Evolutionary conservation across 2,113 vertebrate genomes (phyloP), one percentile per base, ranked within the genome.

Genomic region (Pterophyllum scalare): DNA sequence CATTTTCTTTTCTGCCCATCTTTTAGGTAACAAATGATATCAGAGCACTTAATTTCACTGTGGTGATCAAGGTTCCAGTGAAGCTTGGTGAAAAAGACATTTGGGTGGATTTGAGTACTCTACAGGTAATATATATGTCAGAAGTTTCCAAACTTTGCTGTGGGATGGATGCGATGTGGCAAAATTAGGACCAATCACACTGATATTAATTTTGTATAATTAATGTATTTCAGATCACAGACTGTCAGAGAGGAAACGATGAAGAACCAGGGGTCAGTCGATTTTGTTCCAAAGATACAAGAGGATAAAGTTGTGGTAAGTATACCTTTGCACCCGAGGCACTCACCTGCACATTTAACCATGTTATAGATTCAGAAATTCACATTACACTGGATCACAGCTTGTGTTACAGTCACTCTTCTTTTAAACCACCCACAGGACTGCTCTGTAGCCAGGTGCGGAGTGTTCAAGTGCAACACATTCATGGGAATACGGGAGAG

Each of bases 51-150:
- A 81, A 92, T 56, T 31, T 96, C 59, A 93, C 90, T 0, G 61
- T 97, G 24, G 78, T 91, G 12, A 94, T 97, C 87, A 92, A 20
- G 88, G 93, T 96, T n/a, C 97, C 96, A 0, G 15, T 96, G n/a
- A 84, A 90, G 38, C 90, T 97, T 5, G 94, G 94, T 0, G 82
- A 86, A 1, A 49, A 80, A 64, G 38, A 91, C 24, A 95, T 97
- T 82, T 97, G 97, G 97, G 89, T 83, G 0, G 77, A 93, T 87
- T 75, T 35, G 1, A 64, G 19, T 28, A 89, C 74, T 64, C 26
- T 93, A 2, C 14, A 94, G 90, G 94, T 92, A 40, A 76, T 49
- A 65, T 59, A 76, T 58, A 61, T 59, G 17, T 17, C 13, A 35
- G 13, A 31, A 46, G 7, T 19, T 1, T 15, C 20, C 13, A 35